Base-by-base conservation (phyloP, 1,140 invertebrate genomes). In the Aphelenchoides besseyi region DNA sequence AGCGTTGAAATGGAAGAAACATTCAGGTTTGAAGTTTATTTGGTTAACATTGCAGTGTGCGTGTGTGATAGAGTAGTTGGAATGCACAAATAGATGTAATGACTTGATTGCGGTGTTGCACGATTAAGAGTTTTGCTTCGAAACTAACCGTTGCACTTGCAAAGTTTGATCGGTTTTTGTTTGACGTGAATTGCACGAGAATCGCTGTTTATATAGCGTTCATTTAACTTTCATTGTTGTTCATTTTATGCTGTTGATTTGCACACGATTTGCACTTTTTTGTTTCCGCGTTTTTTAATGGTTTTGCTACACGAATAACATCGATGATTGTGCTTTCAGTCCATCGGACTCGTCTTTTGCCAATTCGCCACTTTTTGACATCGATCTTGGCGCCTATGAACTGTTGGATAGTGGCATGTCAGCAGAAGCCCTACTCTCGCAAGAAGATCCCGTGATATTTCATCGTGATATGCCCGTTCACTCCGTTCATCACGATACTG, bases 401-500 rank as follows among this genome's bases (percentile, higher is more conserved):
- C 48, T 83, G 35, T 82, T 83, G 18, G 82, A 83, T 61, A 80
- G 76, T 69, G 28, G 79, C 23, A 68, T 82, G 18, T 70, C 78
- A 1, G 82, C 81, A 1, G 81, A 83, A 74, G 76, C 80, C 9
- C 59, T 83, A 23, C 70, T 83, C 2, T 70, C 69, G 9, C 72
- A 81, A n/a, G 81, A 83, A 33, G 81, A 84, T 36, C 82, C 82
- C 9, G 80, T 82, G n/a, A 80, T 82, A 35, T 82, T 76, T 68
- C 81, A 82, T 61, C 76, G 74, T 68, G 80, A 85, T 35, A 77
- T 83, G 74, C 82, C 83, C 23, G 82, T 83, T 16, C 83, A 84
- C 67, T 75, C 72, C n/a, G 82, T 83, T 2, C 82, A 84, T 59
- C 82, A 84, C 69, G 83, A 83, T 69, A 83, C 82, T 18, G 83